phyloP scores from a whole-genome alignment of 2,888 invertebrate genomes.

The Drosophila anomelani region DNA sequence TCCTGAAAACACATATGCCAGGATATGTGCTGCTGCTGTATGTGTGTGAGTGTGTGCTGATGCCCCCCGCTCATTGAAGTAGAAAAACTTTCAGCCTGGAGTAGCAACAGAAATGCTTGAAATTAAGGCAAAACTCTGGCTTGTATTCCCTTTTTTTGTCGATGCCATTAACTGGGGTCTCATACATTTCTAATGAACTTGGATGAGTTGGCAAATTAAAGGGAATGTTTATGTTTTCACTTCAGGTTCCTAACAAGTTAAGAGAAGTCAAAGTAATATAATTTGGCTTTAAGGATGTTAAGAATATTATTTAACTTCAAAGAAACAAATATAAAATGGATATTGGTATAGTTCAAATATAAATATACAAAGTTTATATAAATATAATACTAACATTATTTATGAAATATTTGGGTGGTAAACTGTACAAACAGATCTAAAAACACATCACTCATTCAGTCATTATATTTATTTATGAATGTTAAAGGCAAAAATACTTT shows the following conservation, averaged over 20 bases:
- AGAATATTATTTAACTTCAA: neutral
- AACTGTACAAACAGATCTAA: neutral
- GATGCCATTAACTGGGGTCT: constrained; percentile 34
- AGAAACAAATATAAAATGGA: neutral
- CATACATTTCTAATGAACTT: constrained; percentile 39
- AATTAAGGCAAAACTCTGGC: constrained; percentile 71
- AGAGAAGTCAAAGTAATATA: neutral
- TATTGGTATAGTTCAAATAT: neutral
- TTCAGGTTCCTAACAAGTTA: neutral
- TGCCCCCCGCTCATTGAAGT: constrained; percentile 63
- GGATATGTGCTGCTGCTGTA: constrained; percentile 24
- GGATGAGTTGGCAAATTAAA: constrained; percentile 29
- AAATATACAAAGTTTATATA: neutral
- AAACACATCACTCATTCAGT: too few species aligned
- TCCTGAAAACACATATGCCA: constrained; percentile 17
- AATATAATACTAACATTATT: neutral
- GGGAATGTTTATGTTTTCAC: constrained; percentile 13
- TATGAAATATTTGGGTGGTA: too few species aligned
- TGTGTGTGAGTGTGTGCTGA: constrained; percentile 9
- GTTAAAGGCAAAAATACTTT: neutral
- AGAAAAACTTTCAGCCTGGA: constrained; percentile 71
- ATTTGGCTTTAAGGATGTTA: neutral
- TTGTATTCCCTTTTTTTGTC: constrained; percentile 39
- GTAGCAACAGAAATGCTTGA: constrained; percentile 67
- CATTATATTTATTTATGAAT: neutral